Evolutionary conservation across 2,113 vertebrate genomes (phyloP).

Genomic region (Oceanodroma tethys): DNA sequence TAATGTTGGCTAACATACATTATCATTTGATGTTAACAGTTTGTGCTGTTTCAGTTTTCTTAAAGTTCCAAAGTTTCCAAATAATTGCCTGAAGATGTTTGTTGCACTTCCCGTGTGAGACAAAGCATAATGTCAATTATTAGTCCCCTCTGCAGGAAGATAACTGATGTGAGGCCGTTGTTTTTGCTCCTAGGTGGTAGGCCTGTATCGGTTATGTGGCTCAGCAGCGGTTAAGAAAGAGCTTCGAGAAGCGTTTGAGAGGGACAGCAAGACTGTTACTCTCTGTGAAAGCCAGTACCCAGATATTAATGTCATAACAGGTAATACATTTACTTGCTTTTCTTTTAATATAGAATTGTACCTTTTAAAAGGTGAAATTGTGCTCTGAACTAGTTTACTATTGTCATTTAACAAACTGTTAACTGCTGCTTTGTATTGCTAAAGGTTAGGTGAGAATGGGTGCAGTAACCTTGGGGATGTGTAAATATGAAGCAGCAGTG

Average conservation of each 20-base stretch:
- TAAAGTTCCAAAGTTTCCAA: accelerated
- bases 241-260: constrained; percentile 94
- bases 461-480: too few species aligned
- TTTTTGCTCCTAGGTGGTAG: constrained; percentile 85
- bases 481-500: not conserved
- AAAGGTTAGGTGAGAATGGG: not conserved
- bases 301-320: constrained; percentile 98
- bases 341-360: not conserved
- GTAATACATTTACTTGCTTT: constrained; percentile 71
- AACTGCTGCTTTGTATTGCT: not conserved
- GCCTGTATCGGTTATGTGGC: constrained; percentile 94
- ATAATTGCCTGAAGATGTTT: not conserved
- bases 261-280: constrained; percentile 84
- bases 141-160: not conserved
- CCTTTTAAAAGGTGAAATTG: not conserved
- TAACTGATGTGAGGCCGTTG: not conserved
- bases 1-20: accelerated
- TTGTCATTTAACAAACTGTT: not conserved
- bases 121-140: accelerated
- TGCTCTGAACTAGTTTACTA: not conserved
- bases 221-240: constrained; percentile 97
- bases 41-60: not conserved
- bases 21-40: too few species aligned
- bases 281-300: constrained; percentile 92
- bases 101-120: not conserved